Conservation (phyloP, 2,888 invertebrate species). For the Caenorhabditis sulstoni region DNA sequence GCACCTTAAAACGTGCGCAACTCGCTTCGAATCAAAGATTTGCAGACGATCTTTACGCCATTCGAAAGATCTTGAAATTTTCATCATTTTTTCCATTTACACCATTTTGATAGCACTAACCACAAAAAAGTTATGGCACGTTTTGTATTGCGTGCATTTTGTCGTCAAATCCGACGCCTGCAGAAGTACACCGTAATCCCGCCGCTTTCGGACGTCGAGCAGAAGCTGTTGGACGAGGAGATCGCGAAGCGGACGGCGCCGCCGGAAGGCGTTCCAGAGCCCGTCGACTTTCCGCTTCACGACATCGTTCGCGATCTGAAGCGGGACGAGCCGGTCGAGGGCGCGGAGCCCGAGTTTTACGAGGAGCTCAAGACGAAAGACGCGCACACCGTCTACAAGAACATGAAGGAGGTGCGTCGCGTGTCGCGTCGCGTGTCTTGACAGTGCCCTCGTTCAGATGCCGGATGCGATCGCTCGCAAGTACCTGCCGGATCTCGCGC, state of each 20-base stretch:
- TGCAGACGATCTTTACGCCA: too few relatives aligned
- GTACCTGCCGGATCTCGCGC: conserved; percentile 70
- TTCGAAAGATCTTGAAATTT: too few relatives aligned
- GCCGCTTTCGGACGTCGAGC: conserved; percentile 54
- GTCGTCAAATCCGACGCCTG: too few relatives aligned
- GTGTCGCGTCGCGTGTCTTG: too few relatives aligned
- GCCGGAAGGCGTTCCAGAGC: conserved; percentile 35
- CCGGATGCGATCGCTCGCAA: conserved; percentile 67
- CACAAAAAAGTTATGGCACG: too few relatives aligned
- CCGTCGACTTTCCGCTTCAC: conserved; percentile 61
- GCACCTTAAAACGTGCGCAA: too few relatives aligned
- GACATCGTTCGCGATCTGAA: conserved; percentile 60
- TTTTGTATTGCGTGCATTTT: too few relatives aligned
- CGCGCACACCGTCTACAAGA: conserved; percentile 58
- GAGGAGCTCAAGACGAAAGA: conserved; percentile 65
- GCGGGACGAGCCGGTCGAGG: conserved; percentile 50
- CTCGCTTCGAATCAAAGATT: too few relatives aligned
- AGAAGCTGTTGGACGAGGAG: conserved; percentile 54
- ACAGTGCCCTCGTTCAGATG: not conserved
- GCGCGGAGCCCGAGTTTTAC: conserved; percentile 64
- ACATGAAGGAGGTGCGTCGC: conserved; percentile 66
- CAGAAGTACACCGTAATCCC: conserved; percentile 55
- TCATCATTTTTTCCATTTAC: too few relatives aligned
- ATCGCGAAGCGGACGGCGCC: conserved; percentile 42
- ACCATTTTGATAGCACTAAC: too few relatives aligned